Base-by-base conservation (phyloP, 2,797 vertebrate species). In the Poeciliopsis presidionis region DNA sequence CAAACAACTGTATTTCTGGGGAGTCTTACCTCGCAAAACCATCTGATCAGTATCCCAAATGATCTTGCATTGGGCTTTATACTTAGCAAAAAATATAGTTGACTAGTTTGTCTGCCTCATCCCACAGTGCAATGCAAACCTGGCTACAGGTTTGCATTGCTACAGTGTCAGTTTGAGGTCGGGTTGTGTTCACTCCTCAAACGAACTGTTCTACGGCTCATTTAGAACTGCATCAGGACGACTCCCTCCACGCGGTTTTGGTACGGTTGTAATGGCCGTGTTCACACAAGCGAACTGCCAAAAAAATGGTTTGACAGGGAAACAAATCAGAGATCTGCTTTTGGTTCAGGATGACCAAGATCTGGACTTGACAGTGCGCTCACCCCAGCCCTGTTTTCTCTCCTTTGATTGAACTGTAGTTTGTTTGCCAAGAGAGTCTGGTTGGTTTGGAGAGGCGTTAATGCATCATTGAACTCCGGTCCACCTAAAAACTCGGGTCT, bases 301-400 rank as follows among this genome's bases (percentile, higher is more conserved):
- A 47, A 47, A 46, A 47, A 47, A 47, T 47, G 46, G 46, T 47
- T 5, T 47, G 14, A 18, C 18, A 7, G 49, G 49, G 49, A 13
- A 22, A 53, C 16, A 8, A 53, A 53, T 22, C 51, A 25, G 7
- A 53, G n/a, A 5, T 77, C 69, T 43, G 55, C 16, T 82, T 84
- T 69, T 53, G 72, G 67, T 67, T 7, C 63, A 81, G 73, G 57
- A 74, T 0, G 59, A 14, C 75, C 51, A 74, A 84, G 85, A 82
- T 73, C 73, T 82, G 81, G 82, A 36, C 76, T 82, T 69, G 30
- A n/a, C 1, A 2, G 1, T 55, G 12, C 51, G 5, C 16, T 47
- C 46, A 47, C 14, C 16, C 14, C 46, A 47, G 14, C 14, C 46
- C 46, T 47, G 46, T 18, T 47, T 47, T 16, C 14, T 47, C 46